A percentile compares a stretch with the other conserved stretches of the same genome.
phyloP scores from a whole-genome alignment of 2,888 invertebrate genomes.

The Priocnemis perturbator region DNA sequence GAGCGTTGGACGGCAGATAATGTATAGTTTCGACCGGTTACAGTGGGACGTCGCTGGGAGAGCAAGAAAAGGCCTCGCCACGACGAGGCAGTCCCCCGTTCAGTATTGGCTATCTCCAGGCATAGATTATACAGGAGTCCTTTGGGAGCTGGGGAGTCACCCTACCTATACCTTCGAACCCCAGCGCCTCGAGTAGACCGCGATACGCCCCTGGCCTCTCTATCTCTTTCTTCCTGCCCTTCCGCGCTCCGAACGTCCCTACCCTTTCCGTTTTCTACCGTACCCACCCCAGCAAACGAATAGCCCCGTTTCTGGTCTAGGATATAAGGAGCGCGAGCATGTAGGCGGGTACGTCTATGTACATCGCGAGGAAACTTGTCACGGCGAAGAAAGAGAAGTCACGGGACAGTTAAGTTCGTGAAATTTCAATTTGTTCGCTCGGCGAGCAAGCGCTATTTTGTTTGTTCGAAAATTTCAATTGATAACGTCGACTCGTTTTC shows the following conservation, averaged over 20 bases:
- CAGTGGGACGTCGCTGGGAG: neutral
- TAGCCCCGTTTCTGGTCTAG: no score
- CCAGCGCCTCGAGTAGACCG: constrained; percentile 23
- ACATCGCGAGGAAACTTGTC: no score
- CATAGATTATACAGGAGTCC: constrained; percentile 62
- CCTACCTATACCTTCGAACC: constrained; percentile 35
- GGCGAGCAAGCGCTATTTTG: no score
- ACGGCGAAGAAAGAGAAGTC: no score
- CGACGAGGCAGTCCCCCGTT: constrained; percentile 30
- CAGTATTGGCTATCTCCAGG: constrained; percentile 68
- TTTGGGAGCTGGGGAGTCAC: constrained; percentile 43
- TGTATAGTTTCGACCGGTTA: no score
- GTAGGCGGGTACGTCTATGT: no score
- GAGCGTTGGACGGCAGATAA: neutral
- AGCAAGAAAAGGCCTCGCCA: neutral
- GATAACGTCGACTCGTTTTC: no score
- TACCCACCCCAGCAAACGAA: neutral
- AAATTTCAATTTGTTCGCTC: no score
- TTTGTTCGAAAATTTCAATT: no score
- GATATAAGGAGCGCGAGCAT: no score
- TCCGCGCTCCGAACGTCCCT: constrained; percentile 23
- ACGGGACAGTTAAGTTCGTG: no score
- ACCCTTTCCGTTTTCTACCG: neutral
- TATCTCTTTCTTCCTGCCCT: constrained; percentile 30
- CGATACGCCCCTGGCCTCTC: constrained; percentile 31